phyloP scores from a whole-genome alignment of 2,888 invertebrate genomes.

The Eristalinus sepulchralis region DNA sequence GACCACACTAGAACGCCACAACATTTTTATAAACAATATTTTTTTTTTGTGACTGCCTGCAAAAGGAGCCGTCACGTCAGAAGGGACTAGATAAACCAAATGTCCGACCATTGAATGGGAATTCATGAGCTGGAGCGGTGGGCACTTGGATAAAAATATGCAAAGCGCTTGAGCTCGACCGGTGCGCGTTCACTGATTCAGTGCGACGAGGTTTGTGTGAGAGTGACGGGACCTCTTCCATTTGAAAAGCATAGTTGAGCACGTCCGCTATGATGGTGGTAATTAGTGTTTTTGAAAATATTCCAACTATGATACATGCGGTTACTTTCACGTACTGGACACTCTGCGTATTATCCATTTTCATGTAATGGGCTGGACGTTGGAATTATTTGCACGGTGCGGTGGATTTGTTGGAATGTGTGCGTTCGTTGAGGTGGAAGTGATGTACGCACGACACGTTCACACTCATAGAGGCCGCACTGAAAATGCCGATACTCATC shows the following conservation, averaged over 20 bases:
- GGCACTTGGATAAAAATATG: conserved; percentile 52
- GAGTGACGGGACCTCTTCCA: conserved; percentile 15
- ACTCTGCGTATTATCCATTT: conserved; percentile 10
- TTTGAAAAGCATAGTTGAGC: conserved; percentile 6
- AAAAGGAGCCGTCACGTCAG: neutral
- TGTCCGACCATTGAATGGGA: conserved; percentile 13
- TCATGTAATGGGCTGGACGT: conserved; percentile 12
- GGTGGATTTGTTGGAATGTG: neutral
- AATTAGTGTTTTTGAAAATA: conserved; percentile 55
- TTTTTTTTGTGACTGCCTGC: conserved; percentile 22
- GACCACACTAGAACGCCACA: conserved; percentile 33
- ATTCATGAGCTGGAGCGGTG: conserved; percentile 20
- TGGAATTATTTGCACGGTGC: conserved; percentile 20
- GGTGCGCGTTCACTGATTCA: conserved; percentile 24
- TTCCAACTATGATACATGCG: conserved; percentile 16
- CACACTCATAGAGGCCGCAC: neutral
- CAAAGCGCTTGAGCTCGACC: conserved; percentile 53
- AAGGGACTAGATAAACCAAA: neutral
- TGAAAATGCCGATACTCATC: conserved; percentile 35
- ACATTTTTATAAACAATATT: conserved; percentile 60
- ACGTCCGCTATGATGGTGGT: conserved; percentile 37
- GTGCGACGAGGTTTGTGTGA: conserved; percentile 10
- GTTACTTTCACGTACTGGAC: conserved; percentile 39
- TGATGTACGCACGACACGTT: neutral
- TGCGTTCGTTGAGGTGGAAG: neutral